Conservation (phyloP, 2,888 invertebrate species). For the Philereme vetulata region DNA sequence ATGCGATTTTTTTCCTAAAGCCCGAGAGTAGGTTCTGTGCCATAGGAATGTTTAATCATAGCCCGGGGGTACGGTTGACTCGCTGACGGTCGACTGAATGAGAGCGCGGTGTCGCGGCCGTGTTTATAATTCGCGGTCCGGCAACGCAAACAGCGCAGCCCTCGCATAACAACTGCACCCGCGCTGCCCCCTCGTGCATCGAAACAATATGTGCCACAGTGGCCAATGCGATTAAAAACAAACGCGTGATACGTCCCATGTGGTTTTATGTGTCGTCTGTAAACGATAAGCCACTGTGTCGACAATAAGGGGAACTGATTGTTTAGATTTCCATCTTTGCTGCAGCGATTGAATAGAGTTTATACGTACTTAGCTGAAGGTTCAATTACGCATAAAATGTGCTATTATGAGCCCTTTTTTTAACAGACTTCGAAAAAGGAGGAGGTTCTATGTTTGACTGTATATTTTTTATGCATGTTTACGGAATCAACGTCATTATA, state of each 20-base stretch:
- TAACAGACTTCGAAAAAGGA: too few relatives aligned
- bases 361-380: constrained; percentile 27
- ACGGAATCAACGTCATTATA: too few relatives aligned
- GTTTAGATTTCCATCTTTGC: constrained; percentile 41
- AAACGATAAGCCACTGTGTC: constrained; percentile 40
- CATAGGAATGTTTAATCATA: constrained; percentile 67
- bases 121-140: constrained; percentile 59
- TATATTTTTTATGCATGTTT: too few relatives aligned
- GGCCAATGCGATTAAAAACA: constrained; percentile 51
- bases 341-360: constrained; percentile 36
- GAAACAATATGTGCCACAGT: constrained; percentile 54
- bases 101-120: constrained; percentile 45
- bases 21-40: constrained; percentile 62
- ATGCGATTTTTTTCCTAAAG: constrained; percentile 66
- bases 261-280: constrained; percentile 55
- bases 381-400: neutral
- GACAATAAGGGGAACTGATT: constrained; percentile 42
- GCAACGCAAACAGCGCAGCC: constrained; percentile 61
- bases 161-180: constrained; percentile 63
- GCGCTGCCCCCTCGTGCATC: constrained; percentile 54
- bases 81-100: constrained; percentile 60
- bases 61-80: constrained; percentile 57
- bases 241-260: constrained; percentile 54
- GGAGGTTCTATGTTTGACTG: too few relatives aligned
- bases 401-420: too few relatives aligned